These are phyloP conservation scores for Heliconius charithonia DNA, from an alignment of 2,888 invertebrate species.

Conservation along the genomic window DNA sequence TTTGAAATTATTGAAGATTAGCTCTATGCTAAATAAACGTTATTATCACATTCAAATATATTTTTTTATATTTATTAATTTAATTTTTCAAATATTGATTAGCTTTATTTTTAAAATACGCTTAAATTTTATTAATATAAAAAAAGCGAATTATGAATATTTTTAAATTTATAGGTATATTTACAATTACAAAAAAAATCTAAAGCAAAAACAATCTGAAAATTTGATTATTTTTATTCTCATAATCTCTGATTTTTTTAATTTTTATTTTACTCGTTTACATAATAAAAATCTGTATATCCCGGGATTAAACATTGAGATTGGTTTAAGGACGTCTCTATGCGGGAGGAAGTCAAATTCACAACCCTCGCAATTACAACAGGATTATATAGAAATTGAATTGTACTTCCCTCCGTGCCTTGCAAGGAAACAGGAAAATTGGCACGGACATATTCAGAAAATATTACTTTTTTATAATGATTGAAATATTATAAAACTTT, in stretches of 20 bases:
- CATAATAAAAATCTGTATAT: background rate
- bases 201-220: background rate
- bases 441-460: conserved; percentile 44
- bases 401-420: conserved; percentile 54
- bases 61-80: too few species aligned
- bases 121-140: background rate
- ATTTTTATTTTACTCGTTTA: background rate
- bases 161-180: too few species aligned
- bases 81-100: too few species aligned
- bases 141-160: too few species aligned
- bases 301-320: conserved; percentile 19
- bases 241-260: too few species aligned
- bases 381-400: conserved; percentile 75
- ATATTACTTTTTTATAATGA: conserved; percentile 24
- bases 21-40: background rate
- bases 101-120: background rate
- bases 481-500: background rate
- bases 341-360: conserved; percentile 55
- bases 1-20: background rate
- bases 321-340: conserved; percentile 24
- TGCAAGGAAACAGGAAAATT: conserved; percentile 54
- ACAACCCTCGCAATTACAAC: conserved; percentile 56
- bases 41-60: background rate
- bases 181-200: too few species aligned
- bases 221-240: background rate